Conservation (phyloP, 2,113 vertebrate genomes). For the Phrynosoma platyrhinos region DNA sequence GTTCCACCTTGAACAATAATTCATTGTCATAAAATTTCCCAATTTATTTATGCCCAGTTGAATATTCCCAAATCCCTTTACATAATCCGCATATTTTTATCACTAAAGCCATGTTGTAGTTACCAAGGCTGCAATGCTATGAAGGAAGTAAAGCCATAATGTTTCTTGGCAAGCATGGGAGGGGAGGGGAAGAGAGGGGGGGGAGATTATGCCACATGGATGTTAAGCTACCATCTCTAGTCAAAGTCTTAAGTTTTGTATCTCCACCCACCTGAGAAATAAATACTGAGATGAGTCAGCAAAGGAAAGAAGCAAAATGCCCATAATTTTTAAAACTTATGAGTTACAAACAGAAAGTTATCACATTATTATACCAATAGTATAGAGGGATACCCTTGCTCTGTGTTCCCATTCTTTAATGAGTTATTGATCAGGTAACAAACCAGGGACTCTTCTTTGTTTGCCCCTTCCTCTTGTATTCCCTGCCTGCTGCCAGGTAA, state of each 20-base stretch:
- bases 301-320: no score
- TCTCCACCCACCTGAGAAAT: no score
- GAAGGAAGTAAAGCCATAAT: background rate
- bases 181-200: background rate
- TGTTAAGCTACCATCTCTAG: background rate
- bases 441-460: background rate
- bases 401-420: background rate
- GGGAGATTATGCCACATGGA: background rate
- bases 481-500: background rate
- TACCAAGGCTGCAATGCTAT: background rate
- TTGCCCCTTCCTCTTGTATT: background rate
- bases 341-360: no score
- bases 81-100: background rate
- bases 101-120: background rate
- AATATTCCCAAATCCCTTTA: background rate
- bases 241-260: no score
- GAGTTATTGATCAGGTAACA: background rate
- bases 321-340: no score
- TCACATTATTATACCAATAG: no score
- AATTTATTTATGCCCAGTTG: background rate
- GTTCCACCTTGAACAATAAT: background rate
- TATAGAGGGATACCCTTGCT: background rate
- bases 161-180: background rate
- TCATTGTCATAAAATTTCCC: background rate
- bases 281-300: no score